Percentiles rank a stretch among this genome's conserved stretches.
These are phyloP conservation scores for Lithobates sylvaticus DNA, from an alignment of 2,797 vertebrate species.

Conservation along the genomic window DNA sequence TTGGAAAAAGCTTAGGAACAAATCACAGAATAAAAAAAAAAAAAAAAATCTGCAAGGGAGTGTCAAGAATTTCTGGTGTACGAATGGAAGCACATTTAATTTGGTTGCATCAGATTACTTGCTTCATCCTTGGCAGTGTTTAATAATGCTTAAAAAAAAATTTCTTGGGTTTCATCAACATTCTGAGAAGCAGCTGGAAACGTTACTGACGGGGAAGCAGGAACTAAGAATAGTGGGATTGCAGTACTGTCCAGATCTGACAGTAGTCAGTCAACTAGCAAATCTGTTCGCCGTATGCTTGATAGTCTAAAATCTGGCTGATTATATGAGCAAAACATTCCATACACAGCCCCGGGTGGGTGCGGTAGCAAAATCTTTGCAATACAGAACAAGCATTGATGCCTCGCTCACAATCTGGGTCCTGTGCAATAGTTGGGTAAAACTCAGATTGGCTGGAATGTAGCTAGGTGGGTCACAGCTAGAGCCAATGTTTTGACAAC, in stretches of 20 bases:
- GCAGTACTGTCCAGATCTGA: background rate
- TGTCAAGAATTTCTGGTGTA: background rate
- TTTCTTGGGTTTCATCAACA: background rate
- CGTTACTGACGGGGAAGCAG: background rate
- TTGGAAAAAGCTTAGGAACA: constrained; percentile 12
- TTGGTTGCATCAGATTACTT: background rate
- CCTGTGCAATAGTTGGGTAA: constrained; percentile 52
- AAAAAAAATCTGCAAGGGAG: constrained; percentile 11
- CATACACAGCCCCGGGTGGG: constrained; percentile 69
- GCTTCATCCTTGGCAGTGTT: background rate
- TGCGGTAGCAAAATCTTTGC: constrained; percentile 66
- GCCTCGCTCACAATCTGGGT: constrained; percentile 34
- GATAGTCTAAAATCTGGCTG: constrained; percentile 58
- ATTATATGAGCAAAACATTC: constrained; percentile 73
- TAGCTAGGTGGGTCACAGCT: constrained; percentile 55
- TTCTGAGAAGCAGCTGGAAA: background rate
- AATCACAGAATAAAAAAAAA: background rate
- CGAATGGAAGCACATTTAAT: background rate
- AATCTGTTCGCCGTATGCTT: constrained; percentile 58
- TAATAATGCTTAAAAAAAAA: background rate
- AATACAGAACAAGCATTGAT: constrained; percentile 58
- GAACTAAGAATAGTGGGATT: background rate
- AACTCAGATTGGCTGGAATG: constrained; percentile 56
- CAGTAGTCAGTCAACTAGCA: background rate
- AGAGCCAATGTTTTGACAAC: constrained; percentile 58